Conservation (phyloP, 23 tunicate species). For the Oikopleura vanhoeffeni region DNA sequence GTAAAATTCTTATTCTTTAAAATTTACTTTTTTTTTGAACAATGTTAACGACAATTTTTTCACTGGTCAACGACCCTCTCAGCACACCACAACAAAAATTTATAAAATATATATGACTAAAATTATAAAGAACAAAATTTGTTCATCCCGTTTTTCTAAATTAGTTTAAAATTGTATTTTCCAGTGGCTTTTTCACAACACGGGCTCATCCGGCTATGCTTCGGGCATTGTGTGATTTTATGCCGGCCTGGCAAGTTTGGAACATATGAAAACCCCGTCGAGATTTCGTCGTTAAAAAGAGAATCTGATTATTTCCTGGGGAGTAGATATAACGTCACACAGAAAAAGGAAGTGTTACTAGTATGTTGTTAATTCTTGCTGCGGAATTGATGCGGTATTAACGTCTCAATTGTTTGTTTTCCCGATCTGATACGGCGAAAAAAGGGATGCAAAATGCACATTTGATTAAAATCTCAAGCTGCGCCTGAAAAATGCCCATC, state of each 20-base stretch:
- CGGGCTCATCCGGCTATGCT: not conserved
- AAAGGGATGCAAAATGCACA: not conserved
- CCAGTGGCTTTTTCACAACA: not conserved
- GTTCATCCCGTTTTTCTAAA: no score
- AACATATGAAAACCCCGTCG: not conserved
- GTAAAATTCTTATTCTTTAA: no score
- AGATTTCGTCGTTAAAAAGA: not conserved
- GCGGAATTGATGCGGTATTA: not conserved
- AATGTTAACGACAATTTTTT: no score
- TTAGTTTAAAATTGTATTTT: no score
- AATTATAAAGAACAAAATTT: no score
- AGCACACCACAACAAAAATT: no score
- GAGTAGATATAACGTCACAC: not conserved
- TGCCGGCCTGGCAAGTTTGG: not conserved
- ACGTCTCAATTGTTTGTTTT: not conserved
- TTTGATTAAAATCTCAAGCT: not conserved
- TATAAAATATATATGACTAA: no score
- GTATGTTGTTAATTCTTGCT: not conserved
- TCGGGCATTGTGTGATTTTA: not conserved
- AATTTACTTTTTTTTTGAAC: no score
- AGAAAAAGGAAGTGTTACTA: not conserved
- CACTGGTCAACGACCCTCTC: no score
- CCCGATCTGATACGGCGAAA: slow-evolving; percentile 4
- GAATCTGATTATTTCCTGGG: not conserved
- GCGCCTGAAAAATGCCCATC: not conserved